Conservation (phyloP, 2,113 vertebrate genomes). For the Capra hircus region DNA sequence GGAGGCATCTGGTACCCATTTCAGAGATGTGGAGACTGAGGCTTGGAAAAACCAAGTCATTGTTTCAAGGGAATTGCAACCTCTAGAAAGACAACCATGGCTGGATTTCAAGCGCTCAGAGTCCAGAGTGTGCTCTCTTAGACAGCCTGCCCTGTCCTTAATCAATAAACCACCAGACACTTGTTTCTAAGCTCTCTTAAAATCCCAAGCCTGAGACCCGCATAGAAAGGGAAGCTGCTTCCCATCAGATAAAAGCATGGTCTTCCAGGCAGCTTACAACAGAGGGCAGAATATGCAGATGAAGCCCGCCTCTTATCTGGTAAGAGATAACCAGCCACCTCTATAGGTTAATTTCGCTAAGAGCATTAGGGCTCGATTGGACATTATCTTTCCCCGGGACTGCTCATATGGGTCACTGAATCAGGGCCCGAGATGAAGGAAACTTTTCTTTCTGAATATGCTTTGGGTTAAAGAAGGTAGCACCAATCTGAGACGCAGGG, state of each 20-base stretch:
- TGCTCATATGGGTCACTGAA: constrained; percentile 13
- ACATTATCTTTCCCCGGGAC: constrained; percentile 22
- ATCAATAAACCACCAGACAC: neutral
- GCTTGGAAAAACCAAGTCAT: neutral
- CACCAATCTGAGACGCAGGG: neutral
- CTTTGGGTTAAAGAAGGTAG: neutral
- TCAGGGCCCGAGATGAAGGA: neutral
- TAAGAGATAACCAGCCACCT: neutral
- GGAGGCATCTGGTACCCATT: neutral
- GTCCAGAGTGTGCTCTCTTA: neutral
- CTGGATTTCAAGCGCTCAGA: neutral
- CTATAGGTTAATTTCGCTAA: constrained; percentile 43
- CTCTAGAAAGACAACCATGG: neutral
- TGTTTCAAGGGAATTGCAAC: neutral
- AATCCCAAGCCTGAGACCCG: neutral
- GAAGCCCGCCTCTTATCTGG: neutral
- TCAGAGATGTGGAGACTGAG: neutral
- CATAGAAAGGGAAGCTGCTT: neutral
- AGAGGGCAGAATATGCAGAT: neutral
- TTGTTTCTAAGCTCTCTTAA: neutral
- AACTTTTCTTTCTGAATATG: neutral
- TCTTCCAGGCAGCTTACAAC: neutral
- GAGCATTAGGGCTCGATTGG: neutral
- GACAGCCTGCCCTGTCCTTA: neutral
- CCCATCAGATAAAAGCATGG: constrained; percentile 15